phyloP scores from a whole-genome alignment of 2,113 vertebrate species.

The Corythaeola cristata region DNA sequence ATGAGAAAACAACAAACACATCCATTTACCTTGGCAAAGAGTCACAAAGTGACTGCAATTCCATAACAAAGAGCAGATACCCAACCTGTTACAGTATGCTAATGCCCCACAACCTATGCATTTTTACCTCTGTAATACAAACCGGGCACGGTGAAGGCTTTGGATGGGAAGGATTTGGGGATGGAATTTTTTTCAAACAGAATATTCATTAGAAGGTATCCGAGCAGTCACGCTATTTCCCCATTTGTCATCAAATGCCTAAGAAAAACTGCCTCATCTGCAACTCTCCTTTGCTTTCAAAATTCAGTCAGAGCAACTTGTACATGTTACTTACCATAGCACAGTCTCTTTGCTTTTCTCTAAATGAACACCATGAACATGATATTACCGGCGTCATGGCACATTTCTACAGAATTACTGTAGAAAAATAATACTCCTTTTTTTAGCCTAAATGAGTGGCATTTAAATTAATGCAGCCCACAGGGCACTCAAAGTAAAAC shows the following conservation, averaged over 20 bases:
- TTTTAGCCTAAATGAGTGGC: not conserved
- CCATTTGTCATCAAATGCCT: not conserved
- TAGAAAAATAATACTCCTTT: not conserved
- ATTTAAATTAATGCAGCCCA: not conserved
- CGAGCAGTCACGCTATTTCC: not conserved
- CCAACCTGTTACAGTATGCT: not conserved
- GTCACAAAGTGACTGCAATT: not conserved
- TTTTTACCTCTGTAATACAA: not conserved
- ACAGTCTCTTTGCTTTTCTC: not conserved
- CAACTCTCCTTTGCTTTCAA: not conserved
- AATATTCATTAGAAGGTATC: not conserved
- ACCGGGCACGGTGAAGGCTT: not conserved
- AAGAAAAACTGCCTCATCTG: not conserved
- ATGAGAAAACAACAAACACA: not conserved
- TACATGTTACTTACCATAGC: not conserved
- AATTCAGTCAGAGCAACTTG: not conserved
- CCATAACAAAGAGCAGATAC: not conserved
- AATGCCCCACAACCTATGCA: not conserved
- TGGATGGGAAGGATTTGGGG: not conserved
- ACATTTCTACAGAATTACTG: not conserved
- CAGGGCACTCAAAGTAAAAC: not conserved
- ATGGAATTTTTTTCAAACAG: not conserved
- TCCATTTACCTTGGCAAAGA: not conserved
- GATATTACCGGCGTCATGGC: not conserved
- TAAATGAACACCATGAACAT: not conserved